These are phyloP conservation scores for Hippoglossus stenolepis DNA, from an alignment of 2,113 vertebrate species.

Conservation along the genomic window DNA sequence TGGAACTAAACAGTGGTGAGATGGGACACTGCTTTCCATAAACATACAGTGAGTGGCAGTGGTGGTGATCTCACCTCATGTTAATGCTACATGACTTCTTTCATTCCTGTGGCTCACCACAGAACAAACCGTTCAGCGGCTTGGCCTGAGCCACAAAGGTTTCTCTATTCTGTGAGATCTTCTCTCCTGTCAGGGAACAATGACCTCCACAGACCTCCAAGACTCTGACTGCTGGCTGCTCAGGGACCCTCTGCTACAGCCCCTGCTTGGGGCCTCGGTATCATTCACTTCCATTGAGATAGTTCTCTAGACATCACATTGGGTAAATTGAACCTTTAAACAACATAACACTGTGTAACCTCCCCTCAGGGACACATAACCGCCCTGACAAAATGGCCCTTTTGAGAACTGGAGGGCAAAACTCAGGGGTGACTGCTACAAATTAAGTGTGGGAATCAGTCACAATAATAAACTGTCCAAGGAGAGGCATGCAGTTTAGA, in stretches of 20 bases:
- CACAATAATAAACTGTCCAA: conserved; percentile 35
- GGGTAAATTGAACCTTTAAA: conserved; percentile 8
- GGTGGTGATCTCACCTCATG: conserved; percentile 31
- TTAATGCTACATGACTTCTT: conserved; percentile 7
- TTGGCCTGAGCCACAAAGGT: neutral
- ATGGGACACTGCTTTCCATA: conserved; percentile 52
- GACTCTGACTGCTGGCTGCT: neutral
- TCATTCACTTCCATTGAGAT: neutral
- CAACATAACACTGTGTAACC: conserved; percentile 13
- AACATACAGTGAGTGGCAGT: conserved; percentile 50
- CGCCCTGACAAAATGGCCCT: conserved; percentile 28
- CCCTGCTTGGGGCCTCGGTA: neutral
- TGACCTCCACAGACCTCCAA: neutral
- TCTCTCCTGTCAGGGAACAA: conserved; percentile 13
- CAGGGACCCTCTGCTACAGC: neutral
- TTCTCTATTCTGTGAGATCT: neutral
- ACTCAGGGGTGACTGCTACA: conserved; percentile 10
- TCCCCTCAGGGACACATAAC: neutral
- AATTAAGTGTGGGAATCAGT: conserved; percentile 37
- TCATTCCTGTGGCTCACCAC: conserved; percentile 51
- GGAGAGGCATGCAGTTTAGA: conserved; percentile 4
- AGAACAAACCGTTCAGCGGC: neutral
- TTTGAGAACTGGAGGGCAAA: conserved; percentile 28
- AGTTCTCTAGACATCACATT: neutral
- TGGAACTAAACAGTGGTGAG: conserved; percentile 19